phyloP scores from a whole-genome alignment of 2,797 vertebrate genomes.

The Lophius americanus region DNA sequence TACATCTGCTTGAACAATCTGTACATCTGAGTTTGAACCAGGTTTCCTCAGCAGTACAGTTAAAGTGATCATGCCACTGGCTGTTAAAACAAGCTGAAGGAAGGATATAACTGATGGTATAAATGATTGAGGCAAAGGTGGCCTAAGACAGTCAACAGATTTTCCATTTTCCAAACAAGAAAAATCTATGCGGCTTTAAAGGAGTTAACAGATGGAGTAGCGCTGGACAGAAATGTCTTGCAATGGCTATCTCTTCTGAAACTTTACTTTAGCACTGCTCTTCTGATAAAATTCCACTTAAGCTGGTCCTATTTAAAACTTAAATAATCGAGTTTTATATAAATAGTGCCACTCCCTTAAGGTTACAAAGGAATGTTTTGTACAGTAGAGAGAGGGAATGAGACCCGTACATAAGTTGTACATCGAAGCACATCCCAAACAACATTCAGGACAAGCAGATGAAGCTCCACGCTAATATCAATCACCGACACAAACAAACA shows the following conservation, averaged over 20 bases:
- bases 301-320: constrained; percentile 11
- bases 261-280: background rate
- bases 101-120: constrained; percentile 6
- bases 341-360: constrained; percentile 14
- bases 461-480: constrained; percentile 43
- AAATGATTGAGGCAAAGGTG: constrained; percentile 15
- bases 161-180: constrained; percentile 12
- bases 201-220: background rate
- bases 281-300: constrained; percentile 22
- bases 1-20: constrained; percentile 21
- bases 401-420: constrained; percentile 25
- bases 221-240: constrained; percentile 1
- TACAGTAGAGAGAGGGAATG: constrained; percentile 13
- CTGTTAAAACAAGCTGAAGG: constrained; percentile 21
- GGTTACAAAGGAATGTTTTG: constrained; percentile 7
- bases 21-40: constrained; percentile 40
- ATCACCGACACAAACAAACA: constrained; percentile 44
- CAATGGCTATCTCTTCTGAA: background rate
- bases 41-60: constrained; percentile 28
- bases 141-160: constrained; percentile 12
- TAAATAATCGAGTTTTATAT: constrained; percentile 29
- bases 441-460: constrained; percentile 47
- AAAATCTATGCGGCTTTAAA: background rate
- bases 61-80: constrained; percentile 1
- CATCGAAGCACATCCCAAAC: constrained; percentile 38